phyloP scores from a whole-genome alignment of 1,140 invertebrate genomes.

The Calliphora vicina region DNA sequence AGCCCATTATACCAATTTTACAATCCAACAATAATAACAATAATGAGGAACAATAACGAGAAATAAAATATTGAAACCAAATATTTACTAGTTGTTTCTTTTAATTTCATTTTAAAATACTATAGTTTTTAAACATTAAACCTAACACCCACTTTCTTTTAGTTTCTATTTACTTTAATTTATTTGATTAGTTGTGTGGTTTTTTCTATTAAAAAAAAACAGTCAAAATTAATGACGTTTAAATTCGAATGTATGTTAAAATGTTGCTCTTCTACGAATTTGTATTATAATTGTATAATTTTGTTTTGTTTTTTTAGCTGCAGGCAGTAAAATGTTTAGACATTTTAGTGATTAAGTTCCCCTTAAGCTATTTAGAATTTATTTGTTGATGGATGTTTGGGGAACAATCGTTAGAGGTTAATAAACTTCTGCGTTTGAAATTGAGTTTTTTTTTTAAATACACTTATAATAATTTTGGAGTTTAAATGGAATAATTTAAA shows the following conservation, averaged over 20 bases:
- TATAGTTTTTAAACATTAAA: background rate
- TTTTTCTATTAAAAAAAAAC: too few relatives aligned
- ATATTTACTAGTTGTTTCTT: background rate
- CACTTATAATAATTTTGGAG: too few relatives aligned
- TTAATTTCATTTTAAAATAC: too few relatives aligned
- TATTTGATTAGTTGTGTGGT: background rate
- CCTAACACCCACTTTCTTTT: background rate
- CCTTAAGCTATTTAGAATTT: too few relatives aligned
- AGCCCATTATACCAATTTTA: background rate
- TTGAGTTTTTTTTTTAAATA: too few relatives aligned
- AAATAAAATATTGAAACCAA: background rate
- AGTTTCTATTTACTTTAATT: background rate
- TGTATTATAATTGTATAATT: background rate
- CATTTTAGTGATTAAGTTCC: too few relatives aligned
- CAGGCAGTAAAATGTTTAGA: background rate
- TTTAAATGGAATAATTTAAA: too few relatives aligned
- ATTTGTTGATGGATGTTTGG: too few relatives aligned
- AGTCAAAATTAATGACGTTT: too few relatives aligned
- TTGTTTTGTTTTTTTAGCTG: background rate
- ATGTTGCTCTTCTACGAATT: background rate
- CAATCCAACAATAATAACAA: conserved; percentile 4
- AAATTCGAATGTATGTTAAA: too few relatives aligned
- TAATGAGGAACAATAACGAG: background rate
- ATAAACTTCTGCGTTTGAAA: too few relatives aligned
- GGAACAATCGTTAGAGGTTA: too few relatives aligned